A percentile compares a stretch with the other conserved stretches of the same genome.
Evolutionary conservation across 2,113 vertebrate genomes (phyloP).

Genomic region (Rhinoderma darwinii): DNA sequence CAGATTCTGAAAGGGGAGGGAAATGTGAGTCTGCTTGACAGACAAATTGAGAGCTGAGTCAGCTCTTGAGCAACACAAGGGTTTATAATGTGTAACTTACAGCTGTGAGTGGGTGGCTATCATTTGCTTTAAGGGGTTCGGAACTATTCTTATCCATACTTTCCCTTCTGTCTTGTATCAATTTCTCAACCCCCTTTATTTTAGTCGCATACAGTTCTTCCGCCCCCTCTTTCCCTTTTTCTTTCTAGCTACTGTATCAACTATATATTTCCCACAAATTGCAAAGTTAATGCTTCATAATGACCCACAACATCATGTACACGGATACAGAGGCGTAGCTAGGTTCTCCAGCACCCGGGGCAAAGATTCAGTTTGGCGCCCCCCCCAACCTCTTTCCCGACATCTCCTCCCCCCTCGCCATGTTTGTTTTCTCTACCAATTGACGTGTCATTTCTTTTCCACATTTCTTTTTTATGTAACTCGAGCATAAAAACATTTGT

Average conservation of each 20-base stretch:
- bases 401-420: too few relatives aligned
- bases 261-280: not conserved
- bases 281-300: not conserved
- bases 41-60: slow-evolving; percentile 71
- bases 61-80: slow-evolving; percentile 65
- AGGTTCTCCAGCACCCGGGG: too few relatives aligned
- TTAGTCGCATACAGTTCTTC: not conserved
- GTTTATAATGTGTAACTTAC: slow-evolving; percentile 76
- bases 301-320: not conserved
- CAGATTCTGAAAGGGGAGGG: slow-evolving; percentile 63
- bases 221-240: not conserved
- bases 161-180: not conserved
- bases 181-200: not conserved
- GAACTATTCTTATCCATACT: slow-evolving; percentile 52
- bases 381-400: too few relatives aligned
- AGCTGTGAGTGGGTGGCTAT: slow-evolving; percentile 72
- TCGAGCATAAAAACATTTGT: too few relatives aligned
- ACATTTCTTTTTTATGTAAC: too few relatives aligned
- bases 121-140: slow-evolving; percentile 64
- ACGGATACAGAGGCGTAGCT: too few relatives aligned
- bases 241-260: not conserved
- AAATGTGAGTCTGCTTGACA: slow-evolving; percentile 65
- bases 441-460: too few relatives aligned
- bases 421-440: too few relatives aligned
- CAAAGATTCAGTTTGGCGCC: too few relatives aligned